phyloP scores from a whole-genome alignment of 2,113 vertebrate genomes.

The Catagonus wagneri region DNA sequence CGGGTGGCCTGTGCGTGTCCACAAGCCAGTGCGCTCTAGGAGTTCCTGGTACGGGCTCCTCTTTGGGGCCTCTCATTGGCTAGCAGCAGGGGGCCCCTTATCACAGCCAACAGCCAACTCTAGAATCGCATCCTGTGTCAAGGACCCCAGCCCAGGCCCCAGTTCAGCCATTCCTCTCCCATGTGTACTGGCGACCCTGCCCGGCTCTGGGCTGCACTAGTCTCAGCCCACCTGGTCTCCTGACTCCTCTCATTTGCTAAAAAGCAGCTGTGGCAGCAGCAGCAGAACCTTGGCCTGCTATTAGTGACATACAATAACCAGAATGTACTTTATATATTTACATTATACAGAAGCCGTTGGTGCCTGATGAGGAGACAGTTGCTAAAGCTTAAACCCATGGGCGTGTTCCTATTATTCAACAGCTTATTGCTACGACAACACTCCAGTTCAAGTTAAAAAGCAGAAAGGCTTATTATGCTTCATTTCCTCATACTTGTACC shows the following conservation, averaged over 20 bases:
- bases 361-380: neutral
- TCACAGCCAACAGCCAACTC: neutral
- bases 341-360: neutral
- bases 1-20: neutral
- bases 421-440: neutral
- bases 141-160: neutral
- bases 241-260: neutral
- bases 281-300: neutral
- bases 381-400: neutral
- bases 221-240: neutral
- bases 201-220: neutral
- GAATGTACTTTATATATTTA: neutral
- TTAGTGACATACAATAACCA: neutral
- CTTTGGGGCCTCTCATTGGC: neutral
- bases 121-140: neutral
- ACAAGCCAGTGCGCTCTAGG: no score
- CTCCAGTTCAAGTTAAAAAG: neutral
- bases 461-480: neutral
- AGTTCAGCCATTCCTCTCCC: neutral
- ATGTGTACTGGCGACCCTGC: neutral
- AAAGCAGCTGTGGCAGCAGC: neutral
- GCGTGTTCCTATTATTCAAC: neutral
- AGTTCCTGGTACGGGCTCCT: rapidly evolving
- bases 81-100: neutral
- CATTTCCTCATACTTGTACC: neutral